These are phyloP conservation scores for Margaritifera margaritifera DNA, from an alignment of 2,888 invertebrate genomes.

Conservation along the genomic window DNA sequence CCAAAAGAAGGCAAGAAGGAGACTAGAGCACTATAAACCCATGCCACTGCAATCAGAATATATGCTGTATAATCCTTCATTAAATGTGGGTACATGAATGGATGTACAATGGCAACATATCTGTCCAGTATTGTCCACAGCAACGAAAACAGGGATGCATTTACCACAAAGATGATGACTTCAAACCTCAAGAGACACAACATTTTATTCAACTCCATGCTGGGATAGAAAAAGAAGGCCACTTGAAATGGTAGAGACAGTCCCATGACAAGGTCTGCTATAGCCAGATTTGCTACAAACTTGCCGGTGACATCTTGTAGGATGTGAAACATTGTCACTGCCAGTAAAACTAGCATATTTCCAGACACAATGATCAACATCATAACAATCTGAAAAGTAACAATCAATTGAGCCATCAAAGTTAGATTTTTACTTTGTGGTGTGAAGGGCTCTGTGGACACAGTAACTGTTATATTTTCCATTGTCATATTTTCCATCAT, in stretches of 20 bases:
- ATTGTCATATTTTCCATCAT: no score
- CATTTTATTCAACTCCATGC: conserved; percentile 26
- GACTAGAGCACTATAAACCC: conserved; percentile 31
- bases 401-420: conserved; percentile 21
- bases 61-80: conserved; percentile 68
- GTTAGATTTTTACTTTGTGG: conserved; percentile 1
- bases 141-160: conserved; percentile 41
- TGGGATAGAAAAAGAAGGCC: conserved; percentile 37
- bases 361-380: conserved; percentile 39
- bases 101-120: conserved; percentile 42
- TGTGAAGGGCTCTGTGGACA: no score
- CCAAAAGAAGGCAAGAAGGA: conserved; percentile 32
- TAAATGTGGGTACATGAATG: conserved; percentile 30
- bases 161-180: conserved; percentile 36
- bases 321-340: conserved; percentile 31
- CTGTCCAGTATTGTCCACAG: conserved; percentile 43
- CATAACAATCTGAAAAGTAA: conserved; percentile 30
- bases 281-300: conserved; percentile 50
- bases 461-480: no score
- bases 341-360: conserved; percentile 43
- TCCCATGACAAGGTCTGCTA: conserved; percentile 50
- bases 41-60: conserved; percentile 27
- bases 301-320: conserved; percentile 48
- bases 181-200: conserved; percentile 43
- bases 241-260: conserved; percentile 45